Evolutionary conservation across 2,113 vertebrate genomes (phyloP), one percentile per base, ranked within the genome.

Genomic region (Sebastes fasciatus): DNA sequence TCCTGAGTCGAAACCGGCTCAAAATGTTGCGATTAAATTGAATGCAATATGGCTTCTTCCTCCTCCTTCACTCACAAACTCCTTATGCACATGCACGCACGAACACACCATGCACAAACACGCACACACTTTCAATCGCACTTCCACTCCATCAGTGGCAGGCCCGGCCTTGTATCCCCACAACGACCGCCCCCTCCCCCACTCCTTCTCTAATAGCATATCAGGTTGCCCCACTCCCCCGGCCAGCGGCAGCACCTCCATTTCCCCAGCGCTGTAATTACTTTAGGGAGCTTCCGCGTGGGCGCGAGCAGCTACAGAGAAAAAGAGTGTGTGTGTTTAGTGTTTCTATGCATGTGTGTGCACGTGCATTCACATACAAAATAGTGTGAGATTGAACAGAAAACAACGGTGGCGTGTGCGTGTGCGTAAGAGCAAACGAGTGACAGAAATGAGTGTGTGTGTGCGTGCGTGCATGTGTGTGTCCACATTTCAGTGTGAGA

Each of bases 261-360:
- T 93, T 93, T 93, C 90, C 91, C 90, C 89, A 83, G 88, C 58
- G 83, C 88, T 91, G 90, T 95, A 95, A 96, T 95, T 96, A 93
- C 95, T 94, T 95, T 94, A 95, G 94, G 93, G 93, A 94, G 90
- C 86, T 91, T 91, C 91, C 62, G 74, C 79, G 88, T 92, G 82
- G 88, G 87, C 79, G 64, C 3, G 5, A 71, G 34, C 71, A 74
- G 78, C 81, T 86, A 85, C 63, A 46, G 74, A 76, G 76, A 75
- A 54, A 71, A 64, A 45, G 45, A 26, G 70, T 60, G 68, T 81
- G 58, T 74, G 57, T 74, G 43, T 73, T 49, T 61, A 49, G 77
- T 62, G 71, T 75, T 40, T 62, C 55, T 63, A 60, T 60, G 7
- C 40, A 69, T 43, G 54, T 51, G 55, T 61, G 70, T 55, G 86